Evolutionary conservation across 2,888 invertebrate species (phyloP), one percentile per base, ranked within the genome.

Genomic region (Laspeyria flexula): DNA sequence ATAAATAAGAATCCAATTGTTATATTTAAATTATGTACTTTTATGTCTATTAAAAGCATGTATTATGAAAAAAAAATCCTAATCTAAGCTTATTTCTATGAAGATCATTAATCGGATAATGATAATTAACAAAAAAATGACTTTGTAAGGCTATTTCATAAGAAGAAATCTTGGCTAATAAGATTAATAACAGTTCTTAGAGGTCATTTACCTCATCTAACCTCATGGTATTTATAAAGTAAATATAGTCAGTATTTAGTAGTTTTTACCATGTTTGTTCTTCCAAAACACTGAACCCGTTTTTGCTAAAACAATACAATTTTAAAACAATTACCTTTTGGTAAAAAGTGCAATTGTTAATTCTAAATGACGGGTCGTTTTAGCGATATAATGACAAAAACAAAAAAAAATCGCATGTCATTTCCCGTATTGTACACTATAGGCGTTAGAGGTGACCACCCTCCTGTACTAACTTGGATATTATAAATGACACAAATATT

Each of bases 301-400:
- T 48, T 47, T 55, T 43, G 18, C 35, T 7, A 10, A 10, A 43
- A 41, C 15, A 6, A 15, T 41, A 43, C n/a, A 39, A 31, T 31
- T 31, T 12, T 13, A 15, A 30, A 52, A 34, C 42, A 21, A 43
- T 34, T 47, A 47, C 15, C 41, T 41, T 12, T 16, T 1, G 1
- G 39, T 41, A 65, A 60, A 64, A 67, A 64, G 18, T 34, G 35
- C 7, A 43, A 41, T 23, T 27, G n/a, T 33, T 29, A 30, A 41
- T 42, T n/a, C n/a, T n/a, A 39, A 45, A 56, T 64, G 51, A 60
- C 55, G 23, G 46, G 51, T 43, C 42, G 5, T 56, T 51, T 54
- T 50, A 6, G 6, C 13, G 11, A 37, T 6, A 3, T 18, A 29
- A 25, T 12, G 43, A 27, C 38, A 23, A 49, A 23, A 37, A 23